These are phyloP conservation scores for Dasyornis broadbenti DNA, from an alignment of 2,113 vertebrate genomes.

Conservation along the genomic window DNA sequence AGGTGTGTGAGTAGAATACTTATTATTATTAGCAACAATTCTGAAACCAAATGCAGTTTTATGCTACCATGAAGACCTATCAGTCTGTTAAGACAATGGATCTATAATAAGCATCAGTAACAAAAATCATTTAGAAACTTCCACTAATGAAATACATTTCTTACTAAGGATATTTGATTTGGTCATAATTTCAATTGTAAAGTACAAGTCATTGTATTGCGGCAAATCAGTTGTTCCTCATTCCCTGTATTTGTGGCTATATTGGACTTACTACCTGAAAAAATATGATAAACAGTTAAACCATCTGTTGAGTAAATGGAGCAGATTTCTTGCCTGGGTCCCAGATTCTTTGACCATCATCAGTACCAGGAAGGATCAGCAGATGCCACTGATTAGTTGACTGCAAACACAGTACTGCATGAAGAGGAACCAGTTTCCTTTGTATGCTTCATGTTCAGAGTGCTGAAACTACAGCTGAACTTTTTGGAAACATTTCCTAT, in stretches of 20 bases:
- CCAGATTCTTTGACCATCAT: not conserved
- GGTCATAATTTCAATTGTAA: not conserved
- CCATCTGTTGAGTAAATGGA: not conserved
- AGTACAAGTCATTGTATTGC: not conserved
- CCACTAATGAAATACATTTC: not conserved
- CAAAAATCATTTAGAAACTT: not conserved
- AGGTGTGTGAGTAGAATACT: not conserved
- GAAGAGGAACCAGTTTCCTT: not conserved
- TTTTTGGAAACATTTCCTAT: not conserved
- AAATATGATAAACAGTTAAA: not conserved
- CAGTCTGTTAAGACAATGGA: not conserved
- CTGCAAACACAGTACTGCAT: not conserved
- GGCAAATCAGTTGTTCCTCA: not conserved
- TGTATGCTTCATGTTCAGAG: not conserved
- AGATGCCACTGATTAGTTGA: not conserved
- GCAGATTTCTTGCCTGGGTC: not conserved
- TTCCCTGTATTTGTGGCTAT: not conserved
- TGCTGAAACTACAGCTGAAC: not conserved
- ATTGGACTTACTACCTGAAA: not conserved
- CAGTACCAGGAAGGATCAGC: not conserved
- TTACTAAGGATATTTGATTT: not conserved
- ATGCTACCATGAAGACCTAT: not conserved
- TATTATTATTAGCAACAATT: not conserved
- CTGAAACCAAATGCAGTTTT: not conserved
- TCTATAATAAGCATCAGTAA: not conserved